A percentile compares a stretch with the other conserved stretches of the same genome.
Evolutionary conservation across 2,888 invertebrate genomes (phyloP).

Genomic region (Strigamia transsilvanica): DNA sequence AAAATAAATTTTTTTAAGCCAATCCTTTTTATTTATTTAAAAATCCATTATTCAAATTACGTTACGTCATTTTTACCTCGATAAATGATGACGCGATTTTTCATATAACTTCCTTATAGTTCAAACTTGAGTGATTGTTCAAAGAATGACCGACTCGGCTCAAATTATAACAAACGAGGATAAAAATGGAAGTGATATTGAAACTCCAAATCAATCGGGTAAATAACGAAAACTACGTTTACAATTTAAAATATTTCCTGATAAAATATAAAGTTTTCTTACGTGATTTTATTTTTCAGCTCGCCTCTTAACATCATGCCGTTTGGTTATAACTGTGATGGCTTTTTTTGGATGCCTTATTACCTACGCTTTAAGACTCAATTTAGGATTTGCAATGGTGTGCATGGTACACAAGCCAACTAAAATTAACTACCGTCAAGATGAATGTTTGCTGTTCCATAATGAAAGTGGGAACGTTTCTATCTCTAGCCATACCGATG

Average conservation of each 20-base stretch:
- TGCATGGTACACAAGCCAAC: constrained; percentile 67
- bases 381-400: constrained; percentile 68
- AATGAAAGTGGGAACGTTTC: neutral
- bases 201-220: too few species aligned
- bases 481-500: neutral
- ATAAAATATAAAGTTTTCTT: too few species aligned
- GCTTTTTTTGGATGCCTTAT: constrained; percentile 54
- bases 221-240: too few species aligned
- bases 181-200: too few species aligned
- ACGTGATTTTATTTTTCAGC: constrained; percentile 39
- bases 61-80: too few species aligned
- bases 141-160: too few species aligned
- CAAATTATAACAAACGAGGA: too few species aligned
- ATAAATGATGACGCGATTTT: too few species aligned
- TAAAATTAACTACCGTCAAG: neutral
- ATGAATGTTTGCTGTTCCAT: neutral
- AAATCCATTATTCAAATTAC: too few species aligned
- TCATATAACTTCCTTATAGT: too few species aligned
- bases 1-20: neutral
- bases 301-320: constrained; percentile 52
- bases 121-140: too few species aligned
- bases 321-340: constrained; percentile 54
- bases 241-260: too few species aligned
- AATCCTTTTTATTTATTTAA: neutral
- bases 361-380: constrained; percentile 64